Evolutionary conservation across 2,113 vertebrate species (phyloP), one percentile per base, ranked within the genome.

Genomic region (Protomyctophum bolini): DNA sequence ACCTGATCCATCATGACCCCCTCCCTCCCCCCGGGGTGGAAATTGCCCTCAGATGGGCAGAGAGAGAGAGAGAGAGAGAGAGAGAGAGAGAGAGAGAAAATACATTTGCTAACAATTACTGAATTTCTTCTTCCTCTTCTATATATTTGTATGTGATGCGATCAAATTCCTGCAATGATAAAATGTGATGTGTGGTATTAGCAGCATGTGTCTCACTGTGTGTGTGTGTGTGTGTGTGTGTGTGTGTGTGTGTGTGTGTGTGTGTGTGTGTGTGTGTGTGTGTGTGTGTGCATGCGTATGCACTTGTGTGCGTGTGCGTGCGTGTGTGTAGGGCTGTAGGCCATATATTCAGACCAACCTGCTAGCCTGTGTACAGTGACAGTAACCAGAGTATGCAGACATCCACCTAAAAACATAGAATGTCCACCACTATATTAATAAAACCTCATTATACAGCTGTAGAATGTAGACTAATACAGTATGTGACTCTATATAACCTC

Each of bases 331-430:
- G 59, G 47, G 14, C 63, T 4, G 10, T 64, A 66, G 54, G 10
- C 8, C 63, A 57, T 66, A 48, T 52, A 29, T 55, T 15, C 21
- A 33, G 80, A 77, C 78, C 58, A 55, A 63, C 73, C 77, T 73
- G 52, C 61, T 92, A 90, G 89, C 91, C 91, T 85, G 83, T 66
- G 58, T 93, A 90, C 89, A 84, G 85, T 88, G 91, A 91, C 89
- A 92, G 95, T 95, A 94, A 94, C 93, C 92, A 94, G 93, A 95
- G 86, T 95, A 93, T 94, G 93, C 68, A 70, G 93, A 94, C 94
- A 95, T 96, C 95, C 94, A 93, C 92, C 90, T 93, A 94, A 92
- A 94, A 95, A 94, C 91, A 41, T 3, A 41, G 33, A 41, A 41
- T 21, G 21, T 21, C 21, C 21, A 21, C 21, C 21, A 21, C 21